Percentiles rank a stretch among this genome's conserved stretches.
Evolutionary conservation across 2,113 vertebrate genomes (phyloP).

Genomic region (Pseudorasbora parva): DNA sequence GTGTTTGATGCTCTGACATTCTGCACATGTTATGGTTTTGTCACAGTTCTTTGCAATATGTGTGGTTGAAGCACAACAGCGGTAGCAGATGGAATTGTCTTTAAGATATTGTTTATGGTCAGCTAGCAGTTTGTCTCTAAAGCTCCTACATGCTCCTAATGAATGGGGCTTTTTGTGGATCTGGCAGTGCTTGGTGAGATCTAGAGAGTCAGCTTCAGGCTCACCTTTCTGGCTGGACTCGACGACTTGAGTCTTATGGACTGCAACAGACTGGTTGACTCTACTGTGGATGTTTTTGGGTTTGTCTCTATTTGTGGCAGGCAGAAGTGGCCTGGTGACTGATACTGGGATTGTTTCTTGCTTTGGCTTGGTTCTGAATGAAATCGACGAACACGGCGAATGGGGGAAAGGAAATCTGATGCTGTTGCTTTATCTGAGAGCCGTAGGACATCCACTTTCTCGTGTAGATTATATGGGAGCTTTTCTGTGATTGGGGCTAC

Average conservation of each 20-base stretch:
- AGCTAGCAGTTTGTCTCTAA: slow-evolving; percentile 26
- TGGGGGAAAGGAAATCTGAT: not conserved
- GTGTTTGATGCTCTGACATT: too few relatives aligned
- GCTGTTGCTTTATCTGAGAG: slow-evolving; percentile 13
- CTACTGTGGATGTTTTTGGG: too few relatives aligned
- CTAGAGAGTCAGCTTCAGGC: not conserved
- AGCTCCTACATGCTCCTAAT: not conserved
- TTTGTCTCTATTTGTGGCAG: too few relatives aligned
- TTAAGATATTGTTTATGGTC: slow-evolving; percentile 22
- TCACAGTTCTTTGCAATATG: too few relatives aligned
- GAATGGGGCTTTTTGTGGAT: slow-evolving; percentile 14
- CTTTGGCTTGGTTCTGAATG: too few relatives aligned
- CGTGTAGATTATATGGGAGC: slow-evolving; percentile 27
- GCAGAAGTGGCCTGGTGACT: too few relatives aligned
- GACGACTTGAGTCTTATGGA: too few relatives aligned
- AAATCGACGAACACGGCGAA: too few relatives aligned
- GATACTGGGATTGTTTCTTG: slow-evolving; percentile 33
- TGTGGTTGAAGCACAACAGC: slow-evolving; percentile 1
- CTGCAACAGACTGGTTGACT: too few relatives aligned
- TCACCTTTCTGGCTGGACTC: not conserved
- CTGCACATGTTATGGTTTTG: too few relatives aligned
- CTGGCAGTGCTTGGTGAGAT: slow-evolving; percentile 14
- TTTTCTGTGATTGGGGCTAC: slow-evolving; percentile 31
- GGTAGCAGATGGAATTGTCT: not conserved
- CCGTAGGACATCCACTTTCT: slow-evolving; percentile 38